Conservation (phyloP, 2,797 vertebrate species). For the Babyrousa celebensis region DNA sequence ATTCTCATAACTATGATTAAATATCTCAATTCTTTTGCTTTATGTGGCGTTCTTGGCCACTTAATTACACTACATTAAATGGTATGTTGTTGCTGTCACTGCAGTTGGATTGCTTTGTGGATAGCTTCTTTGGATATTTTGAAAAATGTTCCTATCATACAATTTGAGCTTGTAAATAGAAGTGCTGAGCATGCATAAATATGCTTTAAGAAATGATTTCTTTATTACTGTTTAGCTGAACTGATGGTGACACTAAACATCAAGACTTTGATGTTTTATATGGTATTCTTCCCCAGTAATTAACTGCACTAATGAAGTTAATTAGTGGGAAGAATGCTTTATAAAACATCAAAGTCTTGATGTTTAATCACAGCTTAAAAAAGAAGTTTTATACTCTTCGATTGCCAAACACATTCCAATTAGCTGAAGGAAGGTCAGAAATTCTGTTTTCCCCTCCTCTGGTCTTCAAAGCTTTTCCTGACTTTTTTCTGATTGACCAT, state of each 20-base stretch:
- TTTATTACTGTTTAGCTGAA: slow-evolving; percentile 79
- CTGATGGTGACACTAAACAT: slow-evolving; percentile 83
- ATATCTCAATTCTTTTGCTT: slow-evolving; percentile 77
- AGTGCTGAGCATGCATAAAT: slow-evolving; percentile 78
- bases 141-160: slow-evolving; percentile 42
- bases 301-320: slow-evolving; percentile 90
- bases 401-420: slow-evolving; percentile 86
- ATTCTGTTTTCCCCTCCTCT: slow-evolving; percentile 78
- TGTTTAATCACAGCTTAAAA: slow-evolving; percentile 90
- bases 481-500: slow-evolving; percentile 55
- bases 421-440: slow-evolving; percentile 81
- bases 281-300: slow-evolving; percentile 88
- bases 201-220: slow-evolving; percentile 80
- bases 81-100: slow-evolving; percentile 29
- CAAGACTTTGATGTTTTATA: slow-evolving; percentile 90
- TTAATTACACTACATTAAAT: slow-evolving; percentile 83
- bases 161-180: slow-evolving; percentile 73
- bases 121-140: slow-evolving; percentile 73
- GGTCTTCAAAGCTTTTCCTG: slow-evolving; percentile 73
- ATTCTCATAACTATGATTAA: slow-evolving; percentile 80
- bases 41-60: slow-evolving; percentile 68
- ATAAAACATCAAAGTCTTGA: slow-evolving; percentile 91
- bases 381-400: slow-evolving; percentile 86
- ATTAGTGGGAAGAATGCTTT: slow-evolving; percentile 89
- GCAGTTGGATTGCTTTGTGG: slow-evolving; percentile 55